Conservation (phyloP, 2,113 vertebrate genomes). For the Blennius ocellaris region DNA sequence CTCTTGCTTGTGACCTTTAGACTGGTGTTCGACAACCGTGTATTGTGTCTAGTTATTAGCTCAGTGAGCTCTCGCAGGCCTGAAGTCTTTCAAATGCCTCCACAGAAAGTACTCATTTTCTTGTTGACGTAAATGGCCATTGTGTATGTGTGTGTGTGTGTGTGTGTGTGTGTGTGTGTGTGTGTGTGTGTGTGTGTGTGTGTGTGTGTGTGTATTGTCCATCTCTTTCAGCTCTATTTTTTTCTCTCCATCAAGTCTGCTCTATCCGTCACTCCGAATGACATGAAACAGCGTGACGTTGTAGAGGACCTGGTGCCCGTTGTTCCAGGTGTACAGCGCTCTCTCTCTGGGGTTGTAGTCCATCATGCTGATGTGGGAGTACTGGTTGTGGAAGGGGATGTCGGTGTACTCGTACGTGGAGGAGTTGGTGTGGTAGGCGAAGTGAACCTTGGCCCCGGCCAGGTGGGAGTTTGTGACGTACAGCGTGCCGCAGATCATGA, state of each 20-base stretch:
- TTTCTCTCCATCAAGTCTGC: neutral
- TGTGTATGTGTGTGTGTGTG: constrained; percentile 26
- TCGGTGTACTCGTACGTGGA: constrained; percentile 81
- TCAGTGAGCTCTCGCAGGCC: constrained; percentile 31
- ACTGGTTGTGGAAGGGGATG: constrained; percentile 84
- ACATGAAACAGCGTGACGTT: constrained; percentile 79
- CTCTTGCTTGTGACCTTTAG: constrained; percentile 47
- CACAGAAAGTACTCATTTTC: constrained; percentile 21
- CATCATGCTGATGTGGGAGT: constrained; percentile 86
- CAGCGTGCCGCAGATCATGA: constrained; percentile 83
- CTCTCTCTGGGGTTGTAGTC: constrained; percentile 84
- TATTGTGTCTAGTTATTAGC: constrained; percentile 55
- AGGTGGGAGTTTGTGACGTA: constrained; percentile 85
- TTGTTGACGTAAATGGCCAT: constrained; percentile 12
- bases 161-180: constrained; percentile 14
- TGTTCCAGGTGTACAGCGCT: constrained; percentile 83
- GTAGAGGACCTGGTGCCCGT: constrained; percentile 83
- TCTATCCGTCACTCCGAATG: constrained; percentile 73
- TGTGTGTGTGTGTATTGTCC: neutral
- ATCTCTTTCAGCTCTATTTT: constrained; percentile 30
- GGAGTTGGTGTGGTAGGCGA: constrained; percentile 81
- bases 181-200: neutral
- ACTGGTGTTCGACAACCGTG: constrained; percentile 44
- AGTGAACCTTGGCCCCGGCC: constrained; percentile 83
- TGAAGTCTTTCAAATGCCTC: constrained; percentile 50